A percentile compares a stretch with the other conserved stretches of the same genome.
phyloP scores from a whole-genome alignment of 2,797 vertebrate genomes.

The Chanos chanos region DNA sequence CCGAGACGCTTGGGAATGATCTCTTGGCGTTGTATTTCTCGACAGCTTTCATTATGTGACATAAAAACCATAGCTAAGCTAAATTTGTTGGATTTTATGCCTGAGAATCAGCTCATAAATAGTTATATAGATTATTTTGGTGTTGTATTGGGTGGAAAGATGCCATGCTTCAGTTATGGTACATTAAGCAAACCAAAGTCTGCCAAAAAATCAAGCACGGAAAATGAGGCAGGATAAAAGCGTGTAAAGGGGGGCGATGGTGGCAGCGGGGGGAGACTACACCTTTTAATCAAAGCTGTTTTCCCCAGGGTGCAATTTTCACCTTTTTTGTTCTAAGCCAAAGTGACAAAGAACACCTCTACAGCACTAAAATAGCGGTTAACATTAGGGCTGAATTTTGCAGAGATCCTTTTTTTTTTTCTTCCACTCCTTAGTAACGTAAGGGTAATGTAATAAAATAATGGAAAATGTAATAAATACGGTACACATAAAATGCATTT shows the following conservation, averaged over 20 bases:
- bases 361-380: conserved; percentile 48
- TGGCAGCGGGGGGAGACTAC: conserved; percentile 46
- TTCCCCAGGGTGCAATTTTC: conserved; percentile 60
- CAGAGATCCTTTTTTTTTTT: conserved; percentile 16
- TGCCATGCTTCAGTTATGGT: neutral
- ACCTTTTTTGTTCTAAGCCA: conserved; percentile 58
- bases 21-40: too few species aligned
- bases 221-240: conserved; percentile 36
- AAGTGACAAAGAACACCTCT: conserved; percentile 49
- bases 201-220: conserved; percentile 5
- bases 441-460: conserved; percentile 26
- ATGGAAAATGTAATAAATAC: conserved; percentile 27
- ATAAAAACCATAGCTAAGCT: too few species aligned
- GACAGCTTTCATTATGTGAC: too few species aligned
- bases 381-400: conserved; percentile 30
- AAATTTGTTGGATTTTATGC: too few species aligned
- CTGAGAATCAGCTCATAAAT: too few species aligned
- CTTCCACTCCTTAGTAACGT: conserved; percentile 15
- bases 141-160: too few species aligned
- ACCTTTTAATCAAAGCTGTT: conserved; percentile 62
- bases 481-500: conserved; percentile 14
- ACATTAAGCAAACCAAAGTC: neutral
- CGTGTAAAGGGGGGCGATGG: conserved; percentile 25
- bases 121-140: too few species aligned
- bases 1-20: too few species aligned